Evolutionary conservation across 1,140 invertebrate species (phyloP).

Genomic region (Elysia chlorotica): DNA sequence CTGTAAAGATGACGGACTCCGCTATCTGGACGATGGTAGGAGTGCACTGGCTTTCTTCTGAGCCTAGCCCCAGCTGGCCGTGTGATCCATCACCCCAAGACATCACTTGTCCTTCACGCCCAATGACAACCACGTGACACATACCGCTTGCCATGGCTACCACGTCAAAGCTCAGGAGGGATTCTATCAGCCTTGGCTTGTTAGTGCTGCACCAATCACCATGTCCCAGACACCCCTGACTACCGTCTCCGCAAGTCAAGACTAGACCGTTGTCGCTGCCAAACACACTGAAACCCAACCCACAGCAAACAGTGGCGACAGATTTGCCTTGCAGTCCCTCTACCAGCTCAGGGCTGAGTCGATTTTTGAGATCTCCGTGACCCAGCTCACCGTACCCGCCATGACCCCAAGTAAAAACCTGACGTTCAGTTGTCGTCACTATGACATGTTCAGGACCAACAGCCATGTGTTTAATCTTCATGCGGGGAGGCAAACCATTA

Average conservation of each 20-base stretch:
- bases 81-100: slow-evolving; percentile 72
- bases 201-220: slow-evolving; percentile 68
- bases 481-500: slow-evolving; percentile 57
- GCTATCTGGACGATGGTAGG: slow-evolving; percentile 64
- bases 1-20: slow-evolving; percentile 64
- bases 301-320: slow-evolving; percentile 64
- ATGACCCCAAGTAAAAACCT: slow-evolving; percentile 76
- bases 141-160: slow-evolving; percentile 70
- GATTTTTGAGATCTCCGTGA: slow-evolving; percentile 67
- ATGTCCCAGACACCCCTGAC: slow-evolving; percentile 72
- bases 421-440: slow-evolving; percentile 70
- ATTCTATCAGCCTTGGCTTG: slow-evolving; percentile 71
- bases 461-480: slow-evolving; percentile 66
- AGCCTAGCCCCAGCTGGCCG: slow-evolving; percentile 72
- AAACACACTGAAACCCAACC: slow-evolving; percentile 69
- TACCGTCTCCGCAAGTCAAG: slow-evolving; percentile 74
- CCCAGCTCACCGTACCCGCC: slow-evolving; percentile 74
- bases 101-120: slow-evolving; percentile 69
- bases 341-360: slow-evolving; percentile 67
- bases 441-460: slow-evolving; percentile 74
- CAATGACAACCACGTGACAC: slow-evolving; percentile 72
- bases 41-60: slow-evolving; percentile 66
- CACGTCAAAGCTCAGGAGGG: slow-evolving; percentile 69
- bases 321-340: slow-evolving; percentile 69
- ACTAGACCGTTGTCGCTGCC: slow-evolving; percentile 74